Evolutionary conservation across 1,140 invertebrate genomes (phyloP).

Genomic region (Pinna nobilis): DNA sequence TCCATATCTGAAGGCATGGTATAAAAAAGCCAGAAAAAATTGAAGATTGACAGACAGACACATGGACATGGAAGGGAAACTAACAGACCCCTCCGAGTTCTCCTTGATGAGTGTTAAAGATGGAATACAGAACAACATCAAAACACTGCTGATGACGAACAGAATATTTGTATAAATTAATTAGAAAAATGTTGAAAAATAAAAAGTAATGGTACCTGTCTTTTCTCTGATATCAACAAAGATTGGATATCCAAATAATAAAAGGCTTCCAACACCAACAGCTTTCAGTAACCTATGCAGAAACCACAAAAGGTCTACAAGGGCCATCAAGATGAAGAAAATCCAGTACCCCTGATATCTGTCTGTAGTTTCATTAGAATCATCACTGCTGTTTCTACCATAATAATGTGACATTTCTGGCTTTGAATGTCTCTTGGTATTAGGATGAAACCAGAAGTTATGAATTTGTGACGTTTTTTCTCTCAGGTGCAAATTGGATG

Average conservation of each 20-base stretch:
- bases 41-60: too few relatives aligned
- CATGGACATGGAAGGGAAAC: too few relatives aligned
- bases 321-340: slow-evolving; percentile 51
- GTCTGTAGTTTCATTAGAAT: neutral
- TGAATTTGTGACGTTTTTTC: slow-evolving; percentile 42
- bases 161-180: neutral
- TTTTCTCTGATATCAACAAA: slow-evolving; percentile 60
- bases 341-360: slow-evolving; percentile 36
- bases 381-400: neutral
- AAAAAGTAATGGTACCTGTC: slow-evolving; percentile 38
- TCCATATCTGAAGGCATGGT: too few relatives aligned
- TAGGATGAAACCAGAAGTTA: slow-evolving; percentile 54
- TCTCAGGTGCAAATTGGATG: neutral
- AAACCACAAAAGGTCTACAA: slow-evolving; percentile 57
- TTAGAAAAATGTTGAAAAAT: neutral
- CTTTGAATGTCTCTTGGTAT: neutral
- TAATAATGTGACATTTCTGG: neutral
- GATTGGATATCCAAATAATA: slow-evolving; percentile 63
- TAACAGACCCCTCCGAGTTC: too few relatives aligned
- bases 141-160: too few relatives aligned
- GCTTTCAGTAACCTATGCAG: slow-evolving; percentile 59
- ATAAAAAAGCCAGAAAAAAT: too few relatives aligned
- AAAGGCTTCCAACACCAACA: slow-evolving; percentile 46
- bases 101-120: too few relatives aligned
- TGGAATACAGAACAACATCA: too few relatives aligned